Evolutionary conservation across 2,113 vertebrate species (phyloP).

Genomic region (Jaculus jaculus): DNA sequence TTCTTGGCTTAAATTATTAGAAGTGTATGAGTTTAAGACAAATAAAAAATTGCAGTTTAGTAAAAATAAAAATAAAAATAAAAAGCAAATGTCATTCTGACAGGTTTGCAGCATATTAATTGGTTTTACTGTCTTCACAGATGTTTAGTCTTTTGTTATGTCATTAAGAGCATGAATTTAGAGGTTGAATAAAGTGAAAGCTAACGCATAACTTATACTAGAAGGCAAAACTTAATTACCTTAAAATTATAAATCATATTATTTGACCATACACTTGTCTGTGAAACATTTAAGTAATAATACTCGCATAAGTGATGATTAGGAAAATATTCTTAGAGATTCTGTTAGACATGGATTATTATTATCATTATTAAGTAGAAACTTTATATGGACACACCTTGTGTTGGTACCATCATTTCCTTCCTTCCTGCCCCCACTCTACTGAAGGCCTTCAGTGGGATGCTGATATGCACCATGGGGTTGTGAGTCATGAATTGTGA

Average conservation of each 20-base stretch:
- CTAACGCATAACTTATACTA: neutral
- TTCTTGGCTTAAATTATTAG: conserved; percentile 34
- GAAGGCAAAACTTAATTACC: conserved; percentile 34
- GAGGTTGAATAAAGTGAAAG: conserved; percentile 34
- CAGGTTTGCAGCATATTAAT: neutral
- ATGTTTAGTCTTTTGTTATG: neutral
- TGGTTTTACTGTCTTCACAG: neutral
- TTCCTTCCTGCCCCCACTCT: too few relatives aligned
- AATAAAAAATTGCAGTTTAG: conserved; percentile 8
- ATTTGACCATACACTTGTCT: conserved; percentile 43
- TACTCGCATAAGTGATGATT: conserved; percentile 33
- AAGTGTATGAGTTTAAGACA: neutral
- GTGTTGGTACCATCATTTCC: too few relatives aligned
- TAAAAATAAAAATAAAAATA: neutral
- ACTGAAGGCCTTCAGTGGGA: too few relatives aligned
- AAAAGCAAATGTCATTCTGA: neutral
- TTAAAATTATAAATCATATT: conserved; percentile 50
- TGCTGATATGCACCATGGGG: too few relatives aligned
- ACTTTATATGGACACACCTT: too few relatives aligned
- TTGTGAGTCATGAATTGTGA: too few relatives aligned
- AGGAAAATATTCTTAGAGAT: conserved; percentile 28
- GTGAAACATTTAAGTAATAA: conserved; percentile 58
- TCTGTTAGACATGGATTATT: conserved; percentile 20
- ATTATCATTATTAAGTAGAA: too few relatives aligned
- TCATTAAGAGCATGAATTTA: conserved; percentile 21